phyloP scores from a whole-genome alignment of 1,140 invertebrate species.

The Aphaenogaster rudis region DNA sequence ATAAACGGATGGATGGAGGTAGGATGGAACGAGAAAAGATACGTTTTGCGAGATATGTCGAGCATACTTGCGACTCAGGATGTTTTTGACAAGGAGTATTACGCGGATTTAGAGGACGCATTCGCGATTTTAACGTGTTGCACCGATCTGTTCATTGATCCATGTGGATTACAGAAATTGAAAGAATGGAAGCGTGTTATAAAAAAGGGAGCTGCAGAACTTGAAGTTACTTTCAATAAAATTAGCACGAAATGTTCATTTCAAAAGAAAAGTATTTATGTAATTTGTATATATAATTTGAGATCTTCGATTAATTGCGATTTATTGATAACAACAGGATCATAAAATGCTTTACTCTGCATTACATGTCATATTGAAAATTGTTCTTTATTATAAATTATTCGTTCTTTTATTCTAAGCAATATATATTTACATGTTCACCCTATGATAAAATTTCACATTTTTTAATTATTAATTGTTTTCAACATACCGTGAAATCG shows the following conservation, averaged over 20 bases:
- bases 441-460: background rate
- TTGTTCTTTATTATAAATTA: background rate
- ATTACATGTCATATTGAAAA: background rate
- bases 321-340: background rate
- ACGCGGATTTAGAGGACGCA: constrained; percentile 22
- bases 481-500: background rate
- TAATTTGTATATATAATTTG: background rate
- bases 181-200: background rate
- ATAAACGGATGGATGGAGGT: constrained; percentile 41
- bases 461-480: background rate
- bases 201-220: background rate
- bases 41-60: constrained; percentile 57
- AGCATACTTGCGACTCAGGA: constrained; percentile 9
- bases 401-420: background rate
- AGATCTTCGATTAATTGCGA: background rate
- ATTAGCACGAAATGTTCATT: background rate
- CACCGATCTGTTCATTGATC: background rate
- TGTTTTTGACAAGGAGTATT: constrained; percentile 32
- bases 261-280: background rate
- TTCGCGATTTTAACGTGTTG: background rate
- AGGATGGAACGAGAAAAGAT: constrained; percentile 43
- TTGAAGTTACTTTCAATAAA: background rate
- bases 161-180: background rate
- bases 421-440: background rate
- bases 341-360: background rate